Evolutionary conservation across 2,888 invertebrate species (phyloP), one percentile per base, ranked within the genome.

Genomic region (Limulus polyphemus): DNA sequence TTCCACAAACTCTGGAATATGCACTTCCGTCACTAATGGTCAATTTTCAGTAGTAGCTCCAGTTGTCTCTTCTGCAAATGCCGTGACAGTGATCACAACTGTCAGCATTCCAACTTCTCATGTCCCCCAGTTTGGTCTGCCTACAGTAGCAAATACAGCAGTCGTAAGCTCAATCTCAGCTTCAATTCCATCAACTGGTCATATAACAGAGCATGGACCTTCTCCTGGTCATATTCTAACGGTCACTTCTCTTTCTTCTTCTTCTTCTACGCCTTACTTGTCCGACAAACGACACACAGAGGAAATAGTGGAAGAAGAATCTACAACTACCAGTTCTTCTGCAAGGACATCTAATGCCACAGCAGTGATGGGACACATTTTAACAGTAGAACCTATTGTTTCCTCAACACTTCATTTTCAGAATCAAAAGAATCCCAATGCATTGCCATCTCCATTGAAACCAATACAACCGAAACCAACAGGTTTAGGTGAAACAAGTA

Each of bases 401-500:
- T 32, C 32, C 7, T 32, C 32, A 32, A 32, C 32, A 32, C 32
- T 32, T 32, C 51, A 50, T 12, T 32, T 32, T 32, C 32, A 32
- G 32, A 32, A 32, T 32, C 32, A 32, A 32, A 32, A 32, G 32
- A 32, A 32, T 32, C 5, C 51, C 12, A 32, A 17, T 49, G 32
- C 47, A 48, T 47, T 49, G n/a, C 54, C 55, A 56, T 56, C 68
- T 47, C 54, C 61, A 11, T 57, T 75, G 55, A 77, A 76, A 61
- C 74, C 74, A 13, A 75, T 75, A 61, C 76, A 76, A 68, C 75
- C 76, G 3, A 76, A 76, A 63, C 75, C 75, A 9, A 74, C 74
- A 2, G 71, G 74, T n/a, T 69, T 75, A 65, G 76, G 75, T 13
- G 76, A 76, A 57, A 70, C 73, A 9, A 66, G 73, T n/a, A 68